Evolutionary conservation across 2,797 vertebrate genomes (phyloP).

Genomic region (Echiichthys vipera): DNA sequence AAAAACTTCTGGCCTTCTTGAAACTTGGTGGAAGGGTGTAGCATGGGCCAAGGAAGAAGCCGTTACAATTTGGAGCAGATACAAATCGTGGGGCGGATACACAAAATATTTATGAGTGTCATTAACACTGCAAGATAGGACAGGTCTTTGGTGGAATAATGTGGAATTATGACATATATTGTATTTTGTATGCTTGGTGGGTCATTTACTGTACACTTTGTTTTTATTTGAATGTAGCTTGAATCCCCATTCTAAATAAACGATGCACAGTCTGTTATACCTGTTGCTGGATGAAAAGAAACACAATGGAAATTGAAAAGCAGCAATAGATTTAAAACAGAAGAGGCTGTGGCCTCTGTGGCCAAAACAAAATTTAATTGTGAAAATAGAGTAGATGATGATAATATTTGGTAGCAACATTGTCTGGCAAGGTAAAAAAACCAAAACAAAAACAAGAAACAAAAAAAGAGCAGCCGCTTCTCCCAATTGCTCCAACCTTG

Average conservation of each 20-base stretch:
- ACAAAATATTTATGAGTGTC: too few relatives aligned
- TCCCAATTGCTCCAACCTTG: slow-evolving; percentile 68
- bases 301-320: slow-evolving; percentile 64
- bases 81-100: too few relatives aligned
- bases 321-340: slow-evolving; percentile 49
- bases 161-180: neutral
- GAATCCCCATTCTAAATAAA: slow-evolving; percentile 46
- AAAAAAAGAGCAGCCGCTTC: slow-evolving; percentile 43
- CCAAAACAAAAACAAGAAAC: neutral
- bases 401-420: slow-evolving; percentile 61
- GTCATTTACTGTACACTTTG: slow-evolving; percentile 15
- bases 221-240: slow-evolving; percentile 8
- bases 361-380: slow-evolving; percentile 63
- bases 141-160: too few relatives aligned
- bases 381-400: slow-evolving; percentile 62
- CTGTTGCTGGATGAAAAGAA: slow-evolving; percentile 52
- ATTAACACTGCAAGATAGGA: too few relatives aligned
- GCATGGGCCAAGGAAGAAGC: too few relatives aligned
- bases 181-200: neutral
- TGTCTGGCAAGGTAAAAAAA: slow-evolving; percentile 38
- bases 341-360: slow-evolving; percentile 36
- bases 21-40: too few relatives aligned
- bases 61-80: too few relatives aligned
- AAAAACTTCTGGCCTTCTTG: too few relatives aligned
- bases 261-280: slow-evolving; percentile 22